These are phyloP conservation scores for Propithecus perrieri DNA, from an alignment of 2,797 vertebrate genomes.

Conservation along the genomic window DNA sequence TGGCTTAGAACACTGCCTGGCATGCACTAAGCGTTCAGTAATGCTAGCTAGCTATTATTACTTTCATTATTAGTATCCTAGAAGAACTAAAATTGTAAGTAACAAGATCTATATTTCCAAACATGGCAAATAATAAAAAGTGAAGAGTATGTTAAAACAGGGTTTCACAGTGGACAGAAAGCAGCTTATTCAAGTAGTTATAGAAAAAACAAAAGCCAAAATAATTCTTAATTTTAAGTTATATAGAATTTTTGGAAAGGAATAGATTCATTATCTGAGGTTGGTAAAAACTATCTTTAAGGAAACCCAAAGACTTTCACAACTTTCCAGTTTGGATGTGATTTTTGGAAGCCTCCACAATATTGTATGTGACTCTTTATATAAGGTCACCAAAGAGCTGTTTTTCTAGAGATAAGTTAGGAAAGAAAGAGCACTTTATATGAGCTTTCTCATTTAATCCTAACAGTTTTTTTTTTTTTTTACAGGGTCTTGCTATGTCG, in stretches of 20 bases:
- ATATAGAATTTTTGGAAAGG: neutral
- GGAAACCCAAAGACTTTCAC: neutral
- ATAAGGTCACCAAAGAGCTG: neutral
- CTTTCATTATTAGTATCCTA: neutral
- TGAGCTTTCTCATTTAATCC: neutral
- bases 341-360: neutral
- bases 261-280: neutral
- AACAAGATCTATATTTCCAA: neutral
- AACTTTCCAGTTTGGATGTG: neutral
- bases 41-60: neutral
- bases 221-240: neutral
- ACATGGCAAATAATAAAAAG: neutral
- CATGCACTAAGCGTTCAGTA: neutral
- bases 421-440: neutral
- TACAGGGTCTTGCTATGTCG: neutral
- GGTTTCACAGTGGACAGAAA: neutral
- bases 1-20: neutral
- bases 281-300: constrained; percentile 5
- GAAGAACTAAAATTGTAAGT: neutral
- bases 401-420: neutral
- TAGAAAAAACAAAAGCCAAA: constrained; percentile 8
- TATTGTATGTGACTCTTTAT: neutral
- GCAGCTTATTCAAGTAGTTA: neutral
- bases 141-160: neutral
- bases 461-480: neutral